Evolutionary conservation across 2,113 vertebrate species (phyloP), one percentile per base, ranked within the genome.

Genomic region (Sarotherodon lohbergeri): DNA sequence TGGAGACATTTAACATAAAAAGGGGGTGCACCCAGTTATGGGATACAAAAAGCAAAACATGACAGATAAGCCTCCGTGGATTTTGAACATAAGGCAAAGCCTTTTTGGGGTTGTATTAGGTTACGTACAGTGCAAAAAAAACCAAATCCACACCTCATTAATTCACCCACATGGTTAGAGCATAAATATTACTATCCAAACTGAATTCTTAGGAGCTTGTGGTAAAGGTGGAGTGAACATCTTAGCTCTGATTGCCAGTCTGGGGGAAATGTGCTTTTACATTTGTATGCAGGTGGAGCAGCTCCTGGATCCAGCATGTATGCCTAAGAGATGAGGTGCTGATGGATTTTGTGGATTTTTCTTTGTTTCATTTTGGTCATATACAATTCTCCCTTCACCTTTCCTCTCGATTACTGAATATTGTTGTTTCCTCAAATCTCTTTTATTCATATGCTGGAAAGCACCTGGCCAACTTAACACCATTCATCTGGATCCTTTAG

Each of bases 401-500:
- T 81, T 85, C 66, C 46, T 90, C 46, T 61, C 5, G 7, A 36
- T 83, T 66, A 41, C 55, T 76, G 89, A 78, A 89, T 79, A 63
- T 61, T 86, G 80, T 79, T 87, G 84, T 81, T 86, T 73, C 27
- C 84, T 78, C 32, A 6, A 68, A 78, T 84, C 4, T 11, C 55
- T 79, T 73, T 85, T 89, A 92, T 89, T 91, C 73, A 87, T 88
- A 89, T 90, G 90, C 90, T 55, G 76, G 36, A 89, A 86, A 93
- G 90, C 91, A 87, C 87, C 94, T 84, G 89, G 86, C 88, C 83
- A 52, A 90, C 90, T 90, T 94, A 94, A 95, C 91, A 88, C 66
- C 91, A 93, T 95, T 94, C 92, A 95, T 93, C 66, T 86, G 88
- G 86, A 87, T 1, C 85, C 83, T 92, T 95, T 94, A 95, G 91